These are phyloP conservation scores for Campoletis raptor DNA, from an alignment of 2,888 invertebrate species.

Conservation along the genomic window DNA sequence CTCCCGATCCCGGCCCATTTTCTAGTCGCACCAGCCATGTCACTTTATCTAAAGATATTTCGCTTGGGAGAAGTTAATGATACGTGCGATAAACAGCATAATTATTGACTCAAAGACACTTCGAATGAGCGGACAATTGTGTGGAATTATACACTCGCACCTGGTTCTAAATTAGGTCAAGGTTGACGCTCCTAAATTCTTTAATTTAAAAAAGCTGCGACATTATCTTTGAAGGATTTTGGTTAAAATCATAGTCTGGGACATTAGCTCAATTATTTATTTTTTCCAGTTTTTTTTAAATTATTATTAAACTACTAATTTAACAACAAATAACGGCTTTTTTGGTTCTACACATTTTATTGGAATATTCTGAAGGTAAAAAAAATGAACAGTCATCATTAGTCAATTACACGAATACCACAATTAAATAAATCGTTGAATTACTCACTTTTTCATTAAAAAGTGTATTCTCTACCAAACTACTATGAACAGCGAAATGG, in stretches of 20 bases:
- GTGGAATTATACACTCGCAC: not conserved
- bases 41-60: not conserved
- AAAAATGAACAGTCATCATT: too few relatives aligned
- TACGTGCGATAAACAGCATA: not conserved
- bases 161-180: not conserved
- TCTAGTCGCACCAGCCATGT: constrained; percentile 17
- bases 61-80: not conserved
- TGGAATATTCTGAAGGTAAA: too few relatives aligned
- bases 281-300: not conserved
- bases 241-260: not conserved
- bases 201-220: not conserved
- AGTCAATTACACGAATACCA: too few relatives aligned
- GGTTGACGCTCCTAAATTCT: not conserved
- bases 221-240: not conserved
- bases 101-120: not conserved
- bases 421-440: too few relatives aligned
- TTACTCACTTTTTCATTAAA: too few relatives aligned
- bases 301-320: too few relatives aligned
- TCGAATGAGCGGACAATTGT: not conserved
- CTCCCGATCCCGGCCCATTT: constrained; percentile 49
- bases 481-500: too few relatives aligned
- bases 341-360: too few relatives aligned
- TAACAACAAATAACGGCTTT: too few relatives aligned
- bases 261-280: not conserved
- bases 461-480: too few relatives aligned